A percentile compares a stretch with the other conserved stretches of the same genome.
Evolutionary conservation across 2,113 vertebrate genomes (phyloP).

Genomic region (Erythrolamprus reginae): DNA sequence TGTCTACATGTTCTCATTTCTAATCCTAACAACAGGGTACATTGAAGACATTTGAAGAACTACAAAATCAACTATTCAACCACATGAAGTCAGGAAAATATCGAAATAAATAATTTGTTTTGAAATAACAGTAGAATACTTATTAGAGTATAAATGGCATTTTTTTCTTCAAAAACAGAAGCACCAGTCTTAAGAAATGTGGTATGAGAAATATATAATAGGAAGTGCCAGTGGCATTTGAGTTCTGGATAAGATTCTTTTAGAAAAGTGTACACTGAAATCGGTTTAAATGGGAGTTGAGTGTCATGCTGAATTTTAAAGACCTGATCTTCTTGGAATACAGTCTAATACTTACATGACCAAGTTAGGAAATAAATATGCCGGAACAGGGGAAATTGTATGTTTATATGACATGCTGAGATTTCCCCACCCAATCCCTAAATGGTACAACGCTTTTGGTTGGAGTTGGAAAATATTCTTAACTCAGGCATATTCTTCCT

Average conservation of each 20-base stretch:
- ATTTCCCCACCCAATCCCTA: conserved; percentile 37
- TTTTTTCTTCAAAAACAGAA: conserved; percentile 78
- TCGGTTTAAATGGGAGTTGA: conserved; percentile 62
- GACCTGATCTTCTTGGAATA: conserved; percentile 51
- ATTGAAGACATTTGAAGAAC: conserved; percentile 59
- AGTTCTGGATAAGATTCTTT: conserved; percentile 64
- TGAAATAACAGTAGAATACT: conserved; percentile 79
- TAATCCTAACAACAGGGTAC: conserved; percentile 58
- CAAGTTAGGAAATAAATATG: conserved; percentile 54
- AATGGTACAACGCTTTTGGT: conserved; percentile 53
- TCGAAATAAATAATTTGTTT: conserved; percentile 75
- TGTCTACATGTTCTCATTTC: conserved; percentile 44
- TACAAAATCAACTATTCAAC: conserved; percentile 64
- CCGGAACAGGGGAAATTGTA: conserved; percentile 49
- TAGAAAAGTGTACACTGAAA: conserved; percentile 63
- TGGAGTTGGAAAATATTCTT: conserved; percentile 59
- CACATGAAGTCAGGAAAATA: conserved; percentile 69
- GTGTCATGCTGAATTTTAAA: conserved; percentile 66
- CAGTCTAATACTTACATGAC: conserved; percentile 54
- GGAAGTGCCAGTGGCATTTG: conserved; percentile 74
- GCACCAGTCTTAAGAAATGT: conserved; percentile 79
- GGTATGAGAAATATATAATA: conserved; percentile 68
- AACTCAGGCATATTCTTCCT: conserved; percentile 61
- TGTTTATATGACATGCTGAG: conserved; percentile 50
- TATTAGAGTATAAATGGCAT: conserved; percentile 82